phyloP scores from a whole-genome alignment of 2,888 invertebrate species.

The Xanthia icteritia region DNA sequence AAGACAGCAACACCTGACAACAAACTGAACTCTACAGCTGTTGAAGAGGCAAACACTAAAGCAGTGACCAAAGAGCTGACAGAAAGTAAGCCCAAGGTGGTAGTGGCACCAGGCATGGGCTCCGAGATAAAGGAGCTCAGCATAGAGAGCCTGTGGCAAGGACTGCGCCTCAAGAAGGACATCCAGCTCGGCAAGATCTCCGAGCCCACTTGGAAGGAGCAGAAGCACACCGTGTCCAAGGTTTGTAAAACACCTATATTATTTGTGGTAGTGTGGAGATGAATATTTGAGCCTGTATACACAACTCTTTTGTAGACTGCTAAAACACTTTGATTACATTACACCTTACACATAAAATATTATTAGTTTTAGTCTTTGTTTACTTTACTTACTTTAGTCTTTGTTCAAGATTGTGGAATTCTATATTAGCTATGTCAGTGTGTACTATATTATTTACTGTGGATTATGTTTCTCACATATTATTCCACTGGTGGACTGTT shows the following conservation, averaged over 20 bases:
- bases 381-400: no score
- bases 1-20: constrained; percentile 45
- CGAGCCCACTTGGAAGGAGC: constrained; percentile 82
- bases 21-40: constrained; percentile 68
- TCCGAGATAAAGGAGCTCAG: constrained; percentile 82
- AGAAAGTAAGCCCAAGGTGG: constrained; percentile 47
- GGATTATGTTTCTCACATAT: neutral
- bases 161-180: constrained; percentile 84
- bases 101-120: constrained; percentile 70
- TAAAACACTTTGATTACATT: neutral
- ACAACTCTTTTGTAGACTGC: neutral
- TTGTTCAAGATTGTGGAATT: neutral
- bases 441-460: neutral
- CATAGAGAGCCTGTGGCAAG: constrained; percentile 82
- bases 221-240: constrained; percentile 84
- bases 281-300: neutral
- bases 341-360: neutral
- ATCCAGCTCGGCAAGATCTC: constrained; percentile 85
- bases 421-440: neutral
- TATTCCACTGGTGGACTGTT: neutral
- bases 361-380: no score
- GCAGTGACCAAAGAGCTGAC: constrained; percentile 19
- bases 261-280: neutral
- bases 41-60: constrained; percentile 65
- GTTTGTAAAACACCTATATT: constrained; percentile 66